Percentiles rank a stretch among this genome's conserved stretches.
Evolutionary conservation across 2,113 vertebrate genomes (phyloP).

Genomic region (Megalops atlanticus): DNA sequence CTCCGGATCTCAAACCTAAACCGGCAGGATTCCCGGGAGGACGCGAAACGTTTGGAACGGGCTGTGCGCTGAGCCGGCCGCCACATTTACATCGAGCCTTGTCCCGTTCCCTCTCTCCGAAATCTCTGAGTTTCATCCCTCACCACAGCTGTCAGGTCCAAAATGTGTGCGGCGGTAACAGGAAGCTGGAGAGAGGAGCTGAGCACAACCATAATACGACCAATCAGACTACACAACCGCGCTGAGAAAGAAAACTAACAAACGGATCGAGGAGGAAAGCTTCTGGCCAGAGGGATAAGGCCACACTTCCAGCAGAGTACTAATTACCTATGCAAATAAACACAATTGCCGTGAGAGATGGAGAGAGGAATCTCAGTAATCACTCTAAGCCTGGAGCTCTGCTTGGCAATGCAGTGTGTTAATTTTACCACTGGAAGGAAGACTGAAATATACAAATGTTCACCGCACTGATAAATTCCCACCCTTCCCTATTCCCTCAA

Average conservation of each 20-base stretch:
- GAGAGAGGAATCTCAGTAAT: background rate
- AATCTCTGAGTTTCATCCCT: constrained; percentile 27
- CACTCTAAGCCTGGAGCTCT: background rate
- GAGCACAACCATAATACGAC: constrained; percentile 43
- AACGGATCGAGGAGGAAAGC: constrained; percentile 39
- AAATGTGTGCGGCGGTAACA: constrained; percentile 17
- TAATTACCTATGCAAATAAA: constrained; percentile 62
- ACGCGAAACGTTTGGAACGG: constrained; percentile 34
- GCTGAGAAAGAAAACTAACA: constrained; percentile 48
- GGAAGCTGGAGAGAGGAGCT: constrained; percentile 36
- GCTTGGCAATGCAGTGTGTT: background rate
- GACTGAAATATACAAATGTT: too few relatives aligned
- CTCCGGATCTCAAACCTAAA: constrained; percentile 56
- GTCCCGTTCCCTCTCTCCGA: constrained; percentile 27
- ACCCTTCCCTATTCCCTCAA: too few relatives aligned
- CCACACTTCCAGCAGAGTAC: constrained; percentile 54
- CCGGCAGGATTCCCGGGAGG: constrained; percentile 57
- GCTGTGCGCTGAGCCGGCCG: background rate
- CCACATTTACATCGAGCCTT: background rate
- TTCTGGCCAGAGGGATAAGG: constrained; percentile 48
- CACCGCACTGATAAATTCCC: constrained; percentile 31
- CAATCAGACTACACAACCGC: constrained; percentile 46
- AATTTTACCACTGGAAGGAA: background rate
- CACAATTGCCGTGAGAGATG: constrained; percentile 32
- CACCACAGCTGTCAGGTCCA: background rate